Base-by-base conservation (phyloP, 2,113 vertebrate genomes). In the Hippocampus abdominalis region DNA sequence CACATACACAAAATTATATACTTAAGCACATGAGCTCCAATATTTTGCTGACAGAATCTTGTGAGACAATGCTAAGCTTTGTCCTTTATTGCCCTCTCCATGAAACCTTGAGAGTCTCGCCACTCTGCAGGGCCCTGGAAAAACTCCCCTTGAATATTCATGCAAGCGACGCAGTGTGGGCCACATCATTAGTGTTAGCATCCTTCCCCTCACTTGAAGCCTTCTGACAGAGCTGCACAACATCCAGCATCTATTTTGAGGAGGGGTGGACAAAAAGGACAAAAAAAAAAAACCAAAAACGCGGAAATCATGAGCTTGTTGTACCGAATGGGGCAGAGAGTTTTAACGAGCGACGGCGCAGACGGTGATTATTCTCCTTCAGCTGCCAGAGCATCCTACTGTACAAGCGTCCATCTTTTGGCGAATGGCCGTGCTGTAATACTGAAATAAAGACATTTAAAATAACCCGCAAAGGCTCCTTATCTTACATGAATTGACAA, bases 281-380 rank as follows among this genome's bases (percentile, higher is more conserved):
- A 70, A 81, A 84, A 87, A 86, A 83, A 76, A 77, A 5, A 0
- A 36, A 6, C 32, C 5, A 36, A 36, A 36, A 36, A 36, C 6
- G 32, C 72, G 79, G 40, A 86, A 84, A 89, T 89, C 89, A 90
- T 87, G 84, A 91, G 90, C 85, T 88, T 87, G 82, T 89, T 86
- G 89, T 84, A 81, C 71, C 81, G 78, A 74, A 82, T 74, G 74
- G 72, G 79, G 73, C 74, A 85, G 80, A 67, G 23, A 66, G 21
- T 84, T 86, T 87, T 53, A 80, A 66, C 66, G 59, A 64, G 67
- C 54, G 29, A 73, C 66, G 21, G 66, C 36, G 59, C 75, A 84
- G 88, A 83, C 81, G 44, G 76, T 76, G 73, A 69, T 77, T 74
- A 78, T 75, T 80, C 68, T 76, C 40, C 73, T 75, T 60, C 69